Evolutionary conservation across 2,113 vertebrate genomes (phyloP), one percentile per base, ranked within the genome.

Genomic region (Oxyura jamaicensis): DNA sequence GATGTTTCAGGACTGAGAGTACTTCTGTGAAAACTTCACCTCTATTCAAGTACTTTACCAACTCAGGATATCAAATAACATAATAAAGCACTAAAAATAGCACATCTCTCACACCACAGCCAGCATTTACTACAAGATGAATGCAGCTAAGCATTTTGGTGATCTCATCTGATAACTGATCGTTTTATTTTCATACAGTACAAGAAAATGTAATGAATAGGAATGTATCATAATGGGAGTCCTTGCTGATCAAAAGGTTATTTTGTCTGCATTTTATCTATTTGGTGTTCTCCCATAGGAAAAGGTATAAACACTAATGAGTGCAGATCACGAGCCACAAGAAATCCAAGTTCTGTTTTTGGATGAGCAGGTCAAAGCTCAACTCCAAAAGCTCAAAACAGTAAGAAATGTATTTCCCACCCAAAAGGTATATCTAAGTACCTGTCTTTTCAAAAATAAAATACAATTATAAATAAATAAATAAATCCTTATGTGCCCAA

Each of bases 1-100:
- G 31, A 66, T 88, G 39, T n/a, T 62, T 36, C 12, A 20, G 60
- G 53, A 88, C 69, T 81, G 69, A 88, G 56, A 75, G 73, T 48
- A 68, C 69, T 86, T 86, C 46, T 73, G 48, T 78, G 48, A 67
- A 91, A 84, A 60, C 17, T 22, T 93, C 56, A 86, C 56, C 48
- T 94, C 90, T 90, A 65, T 68, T 65, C 65, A 88, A 90, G 73
- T 83, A 65, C 73, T 88, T 94, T 65, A 75, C 33, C 19, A 79
- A 35, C 33, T 68, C 58, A 42, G 50, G 44, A 55, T 94, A 91
- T 93, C 73, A 65, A 86, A 93, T 94, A 93, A n/a, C 88, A 86
- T 22, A 83, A 93, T 73, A 91, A 69, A 72, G 53, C 35, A 83
- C 53, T 42, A 81, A 62, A 93, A 95, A 92, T 79, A 92, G 33